Conservation (phyloP, 2,113 vertebrate genomes). For the Neopipo cinnamomea region DNA sequence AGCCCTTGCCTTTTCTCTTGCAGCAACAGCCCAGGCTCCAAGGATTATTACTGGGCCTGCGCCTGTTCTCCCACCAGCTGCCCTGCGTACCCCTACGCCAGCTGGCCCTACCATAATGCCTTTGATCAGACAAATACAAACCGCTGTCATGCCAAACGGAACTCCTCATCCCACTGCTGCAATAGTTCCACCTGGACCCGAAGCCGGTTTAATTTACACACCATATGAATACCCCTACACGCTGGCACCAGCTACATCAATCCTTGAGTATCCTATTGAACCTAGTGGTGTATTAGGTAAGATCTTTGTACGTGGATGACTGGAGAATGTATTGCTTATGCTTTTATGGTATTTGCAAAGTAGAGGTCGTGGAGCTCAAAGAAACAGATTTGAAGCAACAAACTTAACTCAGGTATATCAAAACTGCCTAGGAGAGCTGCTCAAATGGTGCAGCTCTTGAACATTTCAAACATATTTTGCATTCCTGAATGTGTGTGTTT, state of each 20-base stretch:
- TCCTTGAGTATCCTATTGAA: slow-evolving; percentile 98
- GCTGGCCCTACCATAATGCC: slow-evolving; percentile 95
- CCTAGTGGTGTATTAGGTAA: slow-evolving; percentile 98
- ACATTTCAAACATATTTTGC: background rate
- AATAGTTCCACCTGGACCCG: slow-evolving; percentile 89
- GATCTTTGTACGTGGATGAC: background rate
- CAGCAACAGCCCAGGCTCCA: slow-evolving; percentile 91
- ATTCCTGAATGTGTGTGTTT: background rate
- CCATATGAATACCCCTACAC: slow-evolving; percentile 98
- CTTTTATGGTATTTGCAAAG: background rate
- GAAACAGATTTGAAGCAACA: background rate
- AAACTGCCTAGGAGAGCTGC: background rate
- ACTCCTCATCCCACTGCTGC: slow-evolving; percentile 90
- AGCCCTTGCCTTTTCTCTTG: slow-evolving; percentile 95
- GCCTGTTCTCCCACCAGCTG: slow-evolving; percentile 86
- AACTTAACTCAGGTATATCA: background rate
- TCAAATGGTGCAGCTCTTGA: background rate
- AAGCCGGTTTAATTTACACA: slow-evolving; percentile 97
- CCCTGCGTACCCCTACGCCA: slow-evolving; percentile 88
- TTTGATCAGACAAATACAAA: slow-evolving; percentile 99
- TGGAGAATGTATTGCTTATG: background rate
- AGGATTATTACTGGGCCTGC: slow-evolving; percentile 95
- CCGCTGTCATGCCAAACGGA: slow-evolving; percentile 91
- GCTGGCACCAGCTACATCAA: slow-evolving; percentile 92
- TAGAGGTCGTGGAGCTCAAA: background rate